Percentiles rank a stretch among this genome's conserved stretches.
These are phyloP conservation scores for Salarias fasciatus DNA, from an alignment of 2,797 vertebrate genomes.

Conservation along the genomic window DNA sequence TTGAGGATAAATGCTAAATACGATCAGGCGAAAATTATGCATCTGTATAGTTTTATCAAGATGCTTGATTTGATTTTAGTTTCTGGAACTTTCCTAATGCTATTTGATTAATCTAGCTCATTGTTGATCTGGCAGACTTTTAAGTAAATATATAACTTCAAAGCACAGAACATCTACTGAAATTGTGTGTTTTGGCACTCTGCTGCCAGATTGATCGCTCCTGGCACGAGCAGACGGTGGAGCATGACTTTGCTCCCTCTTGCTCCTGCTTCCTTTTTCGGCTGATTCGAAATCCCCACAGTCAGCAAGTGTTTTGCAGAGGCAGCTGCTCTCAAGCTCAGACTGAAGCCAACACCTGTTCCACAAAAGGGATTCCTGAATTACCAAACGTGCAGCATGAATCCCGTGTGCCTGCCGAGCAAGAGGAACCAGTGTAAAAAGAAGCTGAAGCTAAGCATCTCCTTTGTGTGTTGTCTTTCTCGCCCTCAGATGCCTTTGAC, in stretches of 20 bases:
- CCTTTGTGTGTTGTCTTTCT: conserved; percentile 12
- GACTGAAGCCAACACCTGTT: conserved; percentile 63
- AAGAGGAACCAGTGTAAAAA: not conserved
- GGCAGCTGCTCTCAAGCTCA: conserved; percentile 61
- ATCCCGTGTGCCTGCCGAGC: conserved; percentile 26
- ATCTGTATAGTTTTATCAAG: no score
- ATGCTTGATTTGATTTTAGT: no score
- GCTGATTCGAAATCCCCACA: conserved; percentile 46
- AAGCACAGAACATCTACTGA: no score
- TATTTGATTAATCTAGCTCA: no score
- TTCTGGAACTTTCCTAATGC: no score
- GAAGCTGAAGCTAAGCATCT: not conserved
- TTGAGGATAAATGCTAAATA: no score
- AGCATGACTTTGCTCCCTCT: conserved; percentile 21
- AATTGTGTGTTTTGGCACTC: not conserved
- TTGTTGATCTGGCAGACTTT: no score
- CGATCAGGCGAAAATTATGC: no score
- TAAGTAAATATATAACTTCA: no score
- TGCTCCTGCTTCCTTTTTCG: conserved; percentile 50
- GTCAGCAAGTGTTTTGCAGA: conserved; percentile 63
- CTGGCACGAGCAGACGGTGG: conserved; percentile 47
- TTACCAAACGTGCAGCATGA: conserved; percentile 39
- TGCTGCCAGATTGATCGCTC: conserved; percentile 14
- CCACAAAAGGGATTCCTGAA: conserved; percentile 42
- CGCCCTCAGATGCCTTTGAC: conserved; percentile 94